phyloP scores from a whole-genome alignment of 2,113 vertebrate species.

The Perca schrenkii region DNA sequence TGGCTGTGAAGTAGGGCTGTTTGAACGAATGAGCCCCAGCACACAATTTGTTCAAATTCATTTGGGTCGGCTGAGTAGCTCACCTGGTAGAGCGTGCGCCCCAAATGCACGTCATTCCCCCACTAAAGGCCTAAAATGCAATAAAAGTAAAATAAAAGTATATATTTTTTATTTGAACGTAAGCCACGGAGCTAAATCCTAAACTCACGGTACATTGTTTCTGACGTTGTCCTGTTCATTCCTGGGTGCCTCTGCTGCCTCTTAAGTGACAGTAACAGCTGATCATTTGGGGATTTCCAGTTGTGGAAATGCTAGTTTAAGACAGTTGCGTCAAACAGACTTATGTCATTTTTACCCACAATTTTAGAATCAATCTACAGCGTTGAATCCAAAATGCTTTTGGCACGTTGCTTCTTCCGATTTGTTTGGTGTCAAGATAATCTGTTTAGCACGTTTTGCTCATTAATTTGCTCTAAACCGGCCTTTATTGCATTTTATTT shows the following conservation, averaged over 20 bases:
- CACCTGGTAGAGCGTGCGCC: no score
- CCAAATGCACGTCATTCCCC: no score
- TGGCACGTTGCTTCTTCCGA: no score
- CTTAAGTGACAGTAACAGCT: not conserved
- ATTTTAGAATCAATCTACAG: not conserved
- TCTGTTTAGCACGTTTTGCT: not conserved
- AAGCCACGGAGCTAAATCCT: not conserved
- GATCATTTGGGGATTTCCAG: not conserved
- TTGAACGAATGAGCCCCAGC: not conserved
- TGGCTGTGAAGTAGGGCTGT: conserved; percentile 33
- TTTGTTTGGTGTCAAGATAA: not conserved
- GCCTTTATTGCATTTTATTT: not conserved
- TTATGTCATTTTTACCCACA: not conserved
- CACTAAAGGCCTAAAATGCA: no score
- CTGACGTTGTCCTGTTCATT: not conserved
- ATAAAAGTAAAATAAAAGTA: no score
- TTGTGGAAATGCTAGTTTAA: not conserved
- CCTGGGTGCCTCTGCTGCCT: not conserved
- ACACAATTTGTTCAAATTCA: not conserved
- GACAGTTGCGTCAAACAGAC: not conserved
- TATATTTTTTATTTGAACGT: not conserved
- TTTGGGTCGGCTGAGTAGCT: no score
- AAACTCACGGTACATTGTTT: not conserved
- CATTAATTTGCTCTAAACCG: not conserved
- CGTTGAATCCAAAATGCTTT: not conserved